These are phyloP conservation scores for Argynnis bischoffii DNA, from an alignment of 2,888 invertebrate species.

Conservation along the genomic window DNA sequence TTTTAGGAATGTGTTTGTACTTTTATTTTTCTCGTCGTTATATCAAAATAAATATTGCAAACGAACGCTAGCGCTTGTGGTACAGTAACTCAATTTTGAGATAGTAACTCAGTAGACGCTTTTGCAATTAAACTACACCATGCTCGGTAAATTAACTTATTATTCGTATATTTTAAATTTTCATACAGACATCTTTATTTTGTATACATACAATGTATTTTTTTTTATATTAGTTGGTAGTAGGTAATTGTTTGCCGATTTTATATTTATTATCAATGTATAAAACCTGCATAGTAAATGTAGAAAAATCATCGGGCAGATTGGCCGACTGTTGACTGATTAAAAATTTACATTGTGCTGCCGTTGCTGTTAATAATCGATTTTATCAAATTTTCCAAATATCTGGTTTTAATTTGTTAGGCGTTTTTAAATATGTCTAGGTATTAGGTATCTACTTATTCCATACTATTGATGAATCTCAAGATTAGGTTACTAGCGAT, in stretches of 20 bases:
- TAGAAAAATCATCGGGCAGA: not conserved
- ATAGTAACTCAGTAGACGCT: too few relatives aligned
- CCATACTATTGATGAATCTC: not conserved
- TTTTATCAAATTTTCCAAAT: not conserved
- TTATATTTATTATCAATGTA: constrained; percentile 3
- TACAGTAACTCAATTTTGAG: too few relatives aligned
- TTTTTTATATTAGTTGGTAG: not conserved
- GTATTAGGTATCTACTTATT: not conserved
- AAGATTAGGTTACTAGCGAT: too few relatives aligned
- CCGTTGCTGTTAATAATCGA: constrained; percentile 3
- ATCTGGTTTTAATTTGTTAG: too few relatives aligned
- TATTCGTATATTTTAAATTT: not conserved
- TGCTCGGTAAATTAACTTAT: too few relatives aligned
- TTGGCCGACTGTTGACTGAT: not conserved
- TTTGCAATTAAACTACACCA: too few relatives aligned
- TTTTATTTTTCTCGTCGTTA: too few relatives aligned
- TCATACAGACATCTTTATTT: not conserved
- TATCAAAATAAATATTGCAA: too few relatives aligned
- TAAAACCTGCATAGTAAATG: not conserved
- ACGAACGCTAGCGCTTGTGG: too few relatives aligned
- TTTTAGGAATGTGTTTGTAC: too few relatives aligned
- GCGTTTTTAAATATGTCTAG: too few relatives aligned
- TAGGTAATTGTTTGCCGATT: not conserved
- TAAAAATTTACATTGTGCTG: not conserved
- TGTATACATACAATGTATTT: not conserved